A percentile compares a stretch with the other conserved stretches of the same genome.
Evolutionary conservation across 1,140 invertebrate species (phyloP).

Genomic region (Phthorimaea operculella): DNA sequence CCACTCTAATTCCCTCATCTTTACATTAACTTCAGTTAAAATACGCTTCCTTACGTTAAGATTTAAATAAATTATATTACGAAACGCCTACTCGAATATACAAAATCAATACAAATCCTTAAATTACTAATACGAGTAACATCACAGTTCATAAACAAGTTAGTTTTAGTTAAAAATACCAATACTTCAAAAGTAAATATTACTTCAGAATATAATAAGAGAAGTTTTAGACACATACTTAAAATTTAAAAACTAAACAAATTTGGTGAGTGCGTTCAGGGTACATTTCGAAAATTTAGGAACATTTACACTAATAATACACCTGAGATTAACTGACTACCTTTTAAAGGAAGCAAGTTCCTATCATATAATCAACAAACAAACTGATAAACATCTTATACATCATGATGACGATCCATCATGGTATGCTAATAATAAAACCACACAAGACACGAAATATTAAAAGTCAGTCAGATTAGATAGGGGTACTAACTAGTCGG

Average conservation of each 20-base stretch:
- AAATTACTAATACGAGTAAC: conserved; percentile 65
- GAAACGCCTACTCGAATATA: conserved; percentile 64
- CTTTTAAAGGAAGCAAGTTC: conserved; percentile 41
- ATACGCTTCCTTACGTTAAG: conserved; percentile 42
- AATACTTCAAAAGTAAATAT: conserved; percentile 44
- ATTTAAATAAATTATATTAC: conserved; percentile 65
- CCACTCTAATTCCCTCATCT: conserved; percentile 40
- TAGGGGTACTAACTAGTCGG: conserved; percentile 37
- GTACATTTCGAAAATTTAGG: conserved; percentile 51
- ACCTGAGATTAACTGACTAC: conserved; percentile 27
- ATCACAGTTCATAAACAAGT: conserved; percentile 68
- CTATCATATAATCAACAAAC: conserved; percentile 11
- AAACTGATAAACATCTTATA: conserved; percentile 21
- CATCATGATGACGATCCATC: conserved; percentile 7
- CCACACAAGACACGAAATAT: conserved; percentile 21
- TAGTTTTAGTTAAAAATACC: conserved; percentile 48
- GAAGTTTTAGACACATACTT: conserved; percentile 30
- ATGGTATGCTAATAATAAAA: conserved; percentile 18
- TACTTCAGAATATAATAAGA: conserved; percentile 27
- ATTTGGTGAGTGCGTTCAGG: conserved; percentile 57
- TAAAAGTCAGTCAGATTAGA: conserved; percentile 50
- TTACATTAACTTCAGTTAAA: conserved; percentile 31
- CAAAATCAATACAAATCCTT: conserved; percentile 66
- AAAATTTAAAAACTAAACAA: conserved; percentile 43
- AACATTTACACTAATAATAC: conserved; percentile 47